These are phyloP conservation scores for Tetramorium alpestre DNA, from an alignment of 1,140 invertebrate genomes.

Conservation along the genomic window DNA sequence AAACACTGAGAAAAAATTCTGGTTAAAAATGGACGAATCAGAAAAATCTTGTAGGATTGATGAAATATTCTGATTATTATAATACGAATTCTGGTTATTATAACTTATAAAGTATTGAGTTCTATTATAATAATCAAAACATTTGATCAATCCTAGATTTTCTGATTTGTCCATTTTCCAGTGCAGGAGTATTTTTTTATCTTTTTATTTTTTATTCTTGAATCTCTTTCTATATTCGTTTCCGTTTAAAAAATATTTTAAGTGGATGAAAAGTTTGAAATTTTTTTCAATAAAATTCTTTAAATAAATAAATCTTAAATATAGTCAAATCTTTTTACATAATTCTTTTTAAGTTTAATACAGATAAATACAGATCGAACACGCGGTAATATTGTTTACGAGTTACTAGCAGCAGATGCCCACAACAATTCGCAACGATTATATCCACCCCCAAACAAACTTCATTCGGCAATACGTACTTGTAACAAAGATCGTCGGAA, in stretches of 20 bases:
- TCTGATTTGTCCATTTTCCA: too few relatives aligned
- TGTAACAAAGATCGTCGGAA: constrained; percentile 68
- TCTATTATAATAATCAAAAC: too few relatives aligned
- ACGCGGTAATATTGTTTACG: background rate
- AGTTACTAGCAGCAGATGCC: constrained; percentile 72
- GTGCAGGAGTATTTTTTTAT: background rate
- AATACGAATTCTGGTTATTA: too few relatives aligned
- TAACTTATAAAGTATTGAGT: too few relatives aligned
- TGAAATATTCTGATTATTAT: too few relatives aligned
- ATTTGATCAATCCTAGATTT: too few relatives aligned
- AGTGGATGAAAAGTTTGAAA: background rate
- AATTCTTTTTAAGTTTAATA: background rate
- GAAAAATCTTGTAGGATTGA: too few relatives aligned
- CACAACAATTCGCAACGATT: constrained; percentile 78
- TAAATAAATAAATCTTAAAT: background rate
- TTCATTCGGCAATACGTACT: constrained; percentile 65
- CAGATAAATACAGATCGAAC: background rate
- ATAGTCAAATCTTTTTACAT: background rate
- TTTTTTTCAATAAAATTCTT: background rate
- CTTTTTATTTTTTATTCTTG: background rate
- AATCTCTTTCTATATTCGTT: background rate
- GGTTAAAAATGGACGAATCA: too few relatives aligned
- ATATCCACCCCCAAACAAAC: constrained; percentile 72
- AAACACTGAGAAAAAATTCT: too few relatives aligned
- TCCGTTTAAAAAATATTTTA: background rate